Base-by-base conservation (phyloP, 1,140 invertebrate genomes). In the Metopolophium dirhodum region DNA sequence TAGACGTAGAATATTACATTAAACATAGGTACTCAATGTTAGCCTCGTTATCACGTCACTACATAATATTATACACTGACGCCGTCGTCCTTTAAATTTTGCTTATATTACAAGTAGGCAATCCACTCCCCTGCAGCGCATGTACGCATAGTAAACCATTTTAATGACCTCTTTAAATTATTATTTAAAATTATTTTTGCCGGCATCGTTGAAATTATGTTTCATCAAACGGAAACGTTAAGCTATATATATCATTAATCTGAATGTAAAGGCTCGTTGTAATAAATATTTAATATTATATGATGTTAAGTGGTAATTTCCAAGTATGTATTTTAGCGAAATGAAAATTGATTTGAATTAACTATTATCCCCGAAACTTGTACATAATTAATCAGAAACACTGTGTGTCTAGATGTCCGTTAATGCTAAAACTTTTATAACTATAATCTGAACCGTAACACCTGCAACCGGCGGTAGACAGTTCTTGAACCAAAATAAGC, bases 401-500 rank as follows among this genome's bases (percentile, higher is more conserved):
- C 37, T 85, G 11, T 45, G 23, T 26, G 37, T 41, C 83, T 85
- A 85, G 83, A 85, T 85, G 83, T 85, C 83, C 37, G 83, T 41
- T 85, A 85, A 41, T 85, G 83, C 45, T 85, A 41, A 85, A 85
- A 85, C 83, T 41, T 85, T 23, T 85, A 85, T 85, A 45, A 41
- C 37, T 11, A 11, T 85, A 83, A 41, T 85, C 37, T 41, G 83
- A 85, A 85, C 83, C 41, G 23, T 85, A 85, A 85, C 83, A 85
- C 41, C 41, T 85, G 41, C 30, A 68, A n/a, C 61, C 61, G 30
- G 30, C 61, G 30, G 37, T 85, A 85, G 83, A 85, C 37, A 45
- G 23, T 45, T 85, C 83, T 85, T 45, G 83, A 85, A 85, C 83
- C 83, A 30, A 85, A 85, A 85, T 85, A 85, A 85, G 83, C 83